Base-by-base conservation (phyloP, 2,113 vertebrate species). In the Chaetodon trifascialis region DNA sequence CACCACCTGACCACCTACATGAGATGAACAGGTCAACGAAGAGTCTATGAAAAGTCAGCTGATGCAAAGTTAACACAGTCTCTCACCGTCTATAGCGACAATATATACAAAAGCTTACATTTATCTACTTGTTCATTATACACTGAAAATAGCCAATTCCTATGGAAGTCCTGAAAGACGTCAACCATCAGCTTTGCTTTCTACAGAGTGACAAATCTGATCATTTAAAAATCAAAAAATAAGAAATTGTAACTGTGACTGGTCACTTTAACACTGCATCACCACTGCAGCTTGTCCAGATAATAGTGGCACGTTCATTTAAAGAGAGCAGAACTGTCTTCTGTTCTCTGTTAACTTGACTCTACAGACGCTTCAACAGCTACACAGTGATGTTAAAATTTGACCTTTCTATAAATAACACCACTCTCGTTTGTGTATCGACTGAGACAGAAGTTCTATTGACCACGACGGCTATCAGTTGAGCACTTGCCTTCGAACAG, bases 1-100 rank as follows among this genome's bases (percentile, higher is more conserved):
- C 63, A 99, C 98, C 60, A 99, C 98, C 85, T 99, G 98, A 0
- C 98, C 98, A 70, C 98, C 98, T 99, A 46, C 5, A 55, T 5
- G 11, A 73, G 69, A 76, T 14, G 79, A 54, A 51, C 1, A 71
- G 11, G 23, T 70, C 36, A 78, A 75, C 21, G 25, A 51, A 64
- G 11, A 56, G 0, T 46, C 17, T 15, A 21, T 47, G 21, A 60
- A 52, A 78, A 7, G 38, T 49, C 17, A 58, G 25, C 9, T 15
- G 12, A 47, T 7, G 16, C 3, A 12, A 47, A 23, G 23, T 25
- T 11, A 80, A 66, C 6, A 23, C 23, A 36, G 5, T 30, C 16
- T 16, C 4, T n/a, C n/a, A n/a, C n/a, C n/a, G 30, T 30, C 30
- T 30, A 30, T 30, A 30, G 30, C 3, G 30, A 30, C 30, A 30